Evolutionary conservation across 2,888 invertebrate genomes (phyloP), one percentile per base, ranked within the genome.

Genomic region (Stictocephala bisonia): DNA sequence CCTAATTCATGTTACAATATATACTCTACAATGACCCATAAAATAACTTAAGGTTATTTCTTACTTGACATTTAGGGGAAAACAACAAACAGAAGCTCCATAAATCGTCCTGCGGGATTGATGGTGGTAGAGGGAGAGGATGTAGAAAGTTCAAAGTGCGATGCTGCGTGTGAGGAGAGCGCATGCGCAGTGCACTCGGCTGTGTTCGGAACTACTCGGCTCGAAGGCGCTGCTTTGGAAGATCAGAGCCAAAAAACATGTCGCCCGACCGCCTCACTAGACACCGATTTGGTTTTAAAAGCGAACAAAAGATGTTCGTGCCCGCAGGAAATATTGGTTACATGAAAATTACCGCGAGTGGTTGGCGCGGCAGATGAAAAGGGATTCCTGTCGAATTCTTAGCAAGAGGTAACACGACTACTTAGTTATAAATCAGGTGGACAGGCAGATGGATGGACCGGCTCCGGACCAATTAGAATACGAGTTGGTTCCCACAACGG

Each of bases 401-500:
- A 73, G 73, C 73, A 73, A 73, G 70, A 50, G 53, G 58, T 73
- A 68, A 73, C 73, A 73, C 64, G 64, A 68, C 73, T 73, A 70
- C 73, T 64, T 58, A 64, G 70, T 68, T 60, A 73, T 73, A 73
- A 73, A 73, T 73, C 73, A 68, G 69, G 66, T 18, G 68, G 56
- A 68, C 72, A 71, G 58, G 6, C 40, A 15, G 70, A 71, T 71
- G 41, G 70, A 69, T 69, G 44, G 29, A 40, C 51, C 67, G 41
- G 29, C 24, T 31, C 56, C 22, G 50, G 26, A 68, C 67, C 71
- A 64, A 60, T 64, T 71, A 64, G 64, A 71, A 71, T 64, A 64
- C 71, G 51, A 41, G 44, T 13, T 26, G 26, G 70, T 56, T 53
- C 70, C 56, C 58, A 58, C 71, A 44, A 31, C 20, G 40, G 64